A percentile compares a stretch with the other conserved stretches of the same genome.
phyloP scores from a whole-genome alignment of 2,113 vertebrate genomes.

The Erythrolamprus reginae region DNA sequence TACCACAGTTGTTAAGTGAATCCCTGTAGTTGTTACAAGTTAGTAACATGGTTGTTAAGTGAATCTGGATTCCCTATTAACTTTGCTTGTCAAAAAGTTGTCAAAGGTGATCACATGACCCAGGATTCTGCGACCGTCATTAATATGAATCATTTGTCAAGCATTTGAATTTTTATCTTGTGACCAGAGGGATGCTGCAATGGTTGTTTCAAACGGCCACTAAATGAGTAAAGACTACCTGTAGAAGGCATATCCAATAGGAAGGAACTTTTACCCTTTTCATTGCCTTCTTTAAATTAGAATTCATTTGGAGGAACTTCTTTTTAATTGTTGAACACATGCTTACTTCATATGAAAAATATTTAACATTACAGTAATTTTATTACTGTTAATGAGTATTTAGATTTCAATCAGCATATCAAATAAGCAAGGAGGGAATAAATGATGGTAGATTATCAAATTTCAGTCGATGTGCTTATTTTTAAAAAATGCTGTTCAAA shows the following conservation, averaged over 20 bases:
- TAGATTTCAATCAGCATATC: background rate
- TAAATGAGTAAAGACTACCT: background rate
- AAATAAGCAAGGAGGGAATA: background rate
- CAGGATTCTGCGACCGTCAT: background rate
- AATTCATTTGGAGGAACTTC: background rate
- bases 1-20: background rate
- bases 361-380: background rate
- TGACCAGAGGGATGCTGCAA: background rate
- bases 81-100: background rate
- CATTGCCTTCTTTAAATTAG: background rate
- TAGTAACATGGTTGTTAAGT: background rate
- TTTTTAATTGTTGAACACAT: background rate
- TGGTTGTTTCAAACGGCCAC: background rate
- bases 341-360: slow-evolving; percentile 7
- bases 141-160: background rate
- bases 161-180: background rate
- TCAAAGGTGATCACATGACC: background rate
- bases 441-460: background rate
- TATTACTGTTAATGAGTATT: slow-evolving; percentile 3
- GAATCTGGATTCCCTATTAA: background rate
- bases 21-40: background rate
- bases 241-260: background rate
- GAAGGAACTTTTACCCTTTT: background rate
- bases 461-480: background rate
- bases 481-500: background rate